phyloP scores from a whole-genome alignment of 1,140 invertebrate species.

The Battus philenor region DNA sequence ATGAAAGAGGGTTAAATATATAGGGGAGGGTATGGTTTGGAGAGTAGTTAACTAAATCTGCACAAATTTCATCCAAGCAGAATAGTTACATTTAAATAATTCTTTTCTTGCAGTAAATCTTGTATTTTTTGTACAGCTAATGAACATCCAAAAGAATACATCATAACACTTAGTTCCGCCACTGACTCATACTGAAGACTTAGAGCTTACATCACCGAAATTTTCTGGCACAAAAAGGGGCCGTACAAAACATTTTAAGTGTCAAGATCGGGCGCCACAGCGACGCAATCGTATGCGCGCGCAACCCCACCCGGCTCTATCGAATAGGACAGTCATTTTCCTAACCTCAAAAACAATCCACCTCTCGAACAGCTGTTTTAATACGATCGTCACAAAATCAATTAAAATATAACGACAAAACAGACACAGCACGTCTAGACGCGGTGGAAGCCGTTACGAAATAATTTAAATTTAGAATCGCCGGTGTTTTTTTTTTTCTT shows the following conservation, averaged over 20 bases:
- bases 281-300: slow-evolving; percentile 56
- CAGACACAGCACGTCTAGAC: slow-evolving; percentile 37
- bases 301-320: slow-evolving; percentile 43
- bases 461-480: slow-evolving; percentile 65
- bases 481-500: slow-evolving; percentile 36
- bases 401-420: slow-evolving; percentile 25
- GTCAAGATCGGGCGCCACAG: slow-evolving; percentile 34
- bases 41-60: no score
- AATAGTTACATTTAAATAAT: no score
- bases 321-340: slow-evolving; percentile 59
- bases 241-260: slow-evolving; percentile 18
- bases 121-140: no score
- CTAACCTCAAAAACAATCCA: slow-evolving; percentile 55
- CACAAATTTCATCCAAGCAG: no score
- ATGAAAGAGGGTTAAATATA: no score
- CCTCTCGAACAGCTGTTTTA: slow-evolving; percentile 55
- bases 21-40: no score
- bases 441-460: slow-evolving; percentile 55
- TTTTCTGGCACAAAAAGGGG: slow-evolving; percentile 13
- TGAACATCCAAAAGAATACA: no score
- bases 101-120: no score
- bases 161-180: slow-evolving; percentile 10
- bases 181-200: neutral
- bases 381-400: slow-evolving; percentile 19
- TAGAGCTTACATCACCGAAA: slow-evolving; percentile 9